A percentile compares a stretch with the other conserved stretches of the same genome.
Evolutionary conservation across 2,113 vertebrate species (phyloP).

Genomic region (Pardalotus punctatus): DNA sequence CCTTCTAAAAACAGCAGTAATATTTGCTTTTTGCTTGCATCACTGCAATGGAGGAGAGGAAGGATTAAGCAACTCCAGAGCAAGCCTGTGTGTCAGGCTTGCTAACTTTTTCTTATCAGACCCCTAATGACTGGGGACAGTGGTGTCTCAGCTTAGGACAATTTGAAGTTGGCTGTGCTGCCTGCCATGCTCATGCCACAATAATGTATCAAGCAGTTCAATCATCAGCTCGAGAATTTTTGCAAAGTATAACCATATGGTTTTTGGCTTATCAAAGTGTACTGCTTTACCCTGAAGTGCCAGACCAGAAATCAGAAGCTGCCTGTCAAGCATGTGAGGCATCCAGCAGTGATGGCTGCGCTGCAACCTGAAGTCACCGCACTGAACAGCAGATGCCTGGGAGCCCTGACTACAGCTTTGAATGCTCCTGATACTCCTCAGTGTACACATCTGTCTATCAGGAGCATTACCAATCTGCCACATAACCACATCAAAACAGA

Average conservation of each 20-base stretch:
- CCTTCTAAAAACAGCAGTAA: background rate
- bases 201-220: background rate
- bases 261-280: background rate
- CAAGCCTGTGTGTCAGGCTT: background rate
- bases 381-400: background rate
- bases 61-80: background rate
- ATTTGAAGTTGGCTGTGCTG: background rate
- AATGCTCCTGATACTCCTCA: background rate
- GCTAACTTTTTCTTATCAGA: background rate
- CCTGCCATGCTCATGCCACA: background rate
- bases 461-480: background rate
- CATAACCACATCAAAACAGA: background rate
- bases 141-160: background rate
- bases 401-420: background rate
- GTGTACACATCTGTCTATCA: background rate
- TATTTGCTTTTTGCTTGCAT: background rate
- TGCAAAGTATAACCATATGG: background rate
- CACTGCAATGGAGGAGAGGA: background rate
- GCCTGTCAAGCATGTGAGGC: background rate
- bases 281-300: background rate
- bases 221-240: background rate
- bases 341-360: background rate
- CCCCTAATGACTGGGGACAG: background rate
- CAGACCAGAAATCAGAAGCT: background rate
- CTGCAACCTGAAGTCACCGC: background rate